These are phyloP conservation scores for Odocoileus hemionus DNA, from an alignment of 2,113 vertebrate genomes.

Conservation along the genomic window DNA sequence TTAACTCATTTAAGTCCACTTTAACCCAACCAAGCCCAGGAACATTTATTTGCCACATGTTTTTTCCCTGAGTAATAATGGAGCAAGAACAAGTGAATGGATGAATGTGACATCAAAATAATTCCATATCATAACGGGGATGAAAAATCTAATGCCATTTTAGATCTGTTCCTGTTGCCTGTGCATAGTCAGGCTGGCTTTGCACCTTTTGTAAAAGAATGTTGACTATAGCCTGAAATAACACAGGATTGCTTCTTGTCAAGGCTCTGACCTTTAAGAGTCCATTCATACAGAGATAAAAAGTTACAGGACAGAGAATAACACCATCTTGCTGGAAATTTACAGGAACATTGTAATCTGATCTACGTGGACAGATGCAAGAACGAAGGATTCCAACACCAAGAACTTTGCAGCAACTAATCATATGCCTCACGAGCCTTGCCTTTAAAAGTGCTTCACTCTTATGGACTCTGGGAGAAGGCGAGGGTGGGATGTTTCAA, in stretches of 20 bases:
- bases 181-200: neutral
- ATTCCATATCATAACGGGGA: rapidly evolving
- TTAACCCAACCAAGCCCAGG: neutral
- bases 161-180: neutral
- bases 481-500: too few relatives aligned
- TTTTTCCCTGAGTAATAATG: neutral
- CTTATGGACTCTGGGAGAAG: too few relatives aligned
- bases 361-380: neutral
- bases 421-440: neutral
- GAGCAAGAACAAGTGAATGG: neutral
- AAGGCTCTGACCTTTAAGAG: neutral
- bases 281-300: neutral
- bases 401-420: neutral
- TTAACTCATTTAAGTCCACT: neutral
- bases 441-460: neutral
- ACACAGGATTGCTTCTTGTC: neutral
- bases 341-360: neutral
- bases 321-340: neutral
- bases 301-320: neutral
- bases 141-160: neutral
- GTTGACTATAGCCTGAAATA: neutral
- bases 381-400: neutral
- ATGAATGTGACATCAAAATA: neutral
- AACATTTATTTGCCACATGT: neutral
- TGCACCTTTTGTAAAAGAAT: neutral